Conservation (phyloP, 2,113 vertebrate genomes). For the Synchiropus splendidus region DNA sequence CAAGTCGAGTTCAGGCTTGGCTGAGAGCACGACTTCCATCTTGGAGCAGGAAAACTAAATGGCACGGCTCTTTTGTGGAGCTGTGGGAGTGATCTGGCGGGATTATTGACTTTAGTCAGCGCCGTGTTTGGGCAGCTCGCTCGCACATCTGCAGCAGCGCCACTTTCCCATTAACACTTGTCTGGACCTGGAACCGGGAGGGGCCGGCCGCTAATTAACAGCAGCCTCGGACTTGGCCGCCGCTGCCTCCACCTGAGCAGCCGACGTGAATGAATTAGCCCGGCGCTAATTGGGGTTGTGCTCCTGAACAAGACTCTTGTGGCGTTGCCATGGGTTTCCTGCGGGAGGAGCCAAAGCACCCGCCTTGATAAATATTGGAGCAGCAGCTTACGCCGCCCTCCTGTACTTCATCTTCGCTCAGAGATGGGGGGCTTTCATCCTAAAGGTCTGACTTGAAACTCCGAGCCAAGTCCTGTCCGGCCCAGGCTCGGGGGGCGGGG, state of each 20-base stretch:
- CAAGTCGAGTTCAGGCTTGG: too few species aligned
- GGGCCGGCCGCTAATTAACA: slow-evolving; percentile 41
- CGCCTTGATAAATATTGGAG: slow-evolving; percentile 56
- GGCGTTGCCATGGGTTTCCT: slow-evolving; percentile 49
- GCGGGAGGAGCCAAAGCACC: slow-evolving; percentile 34
- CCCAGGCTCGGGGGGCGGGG: slow-evolving; percentile 27
- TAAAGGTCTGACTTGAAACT: slow-evolving; percentile 44
- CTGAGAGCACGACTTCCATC: too few species aligned
- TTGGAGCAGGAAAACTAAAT: too few species aligned
- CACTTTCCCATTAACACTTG: slow-evolving; percentile 2
- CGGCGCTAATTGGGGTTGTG: slow-evolving; percentile 39
- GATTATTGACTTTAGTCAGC: too few species aligned
- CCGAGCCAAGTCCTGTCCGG: slow-evolving; percentile 46
- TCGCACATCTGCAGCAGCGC: too few species aligned
- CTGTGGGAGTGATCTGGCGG: too few species aligned
- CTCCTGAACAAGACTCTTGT: slow-evolving; percentile 20
- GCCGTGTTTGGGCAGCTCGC: too few species aligned
- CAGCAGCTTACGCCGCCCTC: slow-evolving; percentile 29
- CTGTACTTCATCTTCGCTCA: slow-evolving; percentile 30
- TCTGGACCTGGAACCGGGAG: slow-evolving; percentile 34
- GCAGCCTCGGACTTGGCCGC: slow-evolving; percentile 13
- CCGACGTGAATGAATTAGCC: slow-evolving; percentile 49
- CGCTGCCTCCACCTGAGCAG: slow-evolving; percentile 30
- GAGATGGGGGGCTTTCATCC: slow-evolving; percentile 40
- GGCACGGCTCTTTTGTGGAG: too few species aligned